Evolutionary conservation across 2,888 invertebrate genomes (phyloP).

Genomic region (Ornithoptera alexandrae): DNA sequence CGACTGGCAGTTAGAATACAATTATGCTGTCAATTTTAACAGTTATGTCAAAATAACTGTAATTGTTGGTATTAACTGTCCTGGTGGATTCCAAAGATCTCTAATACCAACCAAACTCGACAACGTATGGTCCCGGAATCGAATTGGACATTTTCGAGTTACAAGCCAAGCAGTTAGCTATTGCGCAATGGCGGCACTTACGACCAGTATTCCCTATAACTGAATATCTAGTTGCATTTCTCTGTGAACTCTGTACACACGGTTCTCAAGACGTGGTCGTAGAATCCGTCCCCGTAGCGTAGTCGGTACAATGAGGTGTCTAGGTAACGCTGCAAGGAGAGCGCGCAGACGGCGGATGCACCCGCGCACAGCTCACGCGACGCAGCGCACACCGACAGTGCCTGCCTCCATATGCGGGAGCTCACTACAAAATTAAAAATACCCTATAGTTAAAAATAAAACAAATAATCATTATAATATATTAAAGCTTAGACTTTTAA

Average conservation of each 20-base stretch:
- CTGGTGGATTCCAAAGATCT: no score
- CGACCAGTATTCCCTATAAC: neutral
- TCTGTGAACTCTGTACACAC: constrained; percentile 43
- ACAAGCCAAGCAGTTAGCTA: neutral
- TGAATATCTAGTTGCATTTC: neutral
- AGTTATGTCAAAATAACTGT: no score
- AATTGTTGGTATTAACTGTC: no score
- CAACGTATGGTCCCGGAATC: no score
- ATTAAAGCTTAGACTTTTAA: no score
- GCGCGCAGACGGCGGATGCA: constrained; percentile 41
- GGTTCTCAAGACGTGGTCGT: constrained; percentile 42
- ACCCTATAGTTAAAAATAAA: no score
- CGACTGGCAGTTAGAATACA: no score
- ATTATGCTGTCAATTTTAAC: no score
- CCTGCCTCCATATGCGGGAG: constrained; percentile 84
- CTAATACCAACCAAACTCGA: no score
- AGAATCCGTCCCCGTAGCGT: constrained; percentile 49
- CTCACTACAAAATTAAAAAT: constrained; percentile 48
- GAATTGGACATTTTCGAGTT: neutral
- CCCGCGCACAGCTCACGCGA: constrained; percentile 54
- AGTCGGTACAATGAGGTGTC: constrained; percentile 52
- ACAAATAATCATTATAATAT: no score
- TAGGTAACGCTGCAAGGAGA: constrained; percentile 54
- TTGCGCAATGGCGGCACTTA: no score
- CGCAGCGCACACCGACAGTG: constrained; percentile 80